These are phyloP conservation scores for Tiliacea citrago DNA, from an alignment of 2,888 invertebrate species.

Conservation along the genomic window DNA sequence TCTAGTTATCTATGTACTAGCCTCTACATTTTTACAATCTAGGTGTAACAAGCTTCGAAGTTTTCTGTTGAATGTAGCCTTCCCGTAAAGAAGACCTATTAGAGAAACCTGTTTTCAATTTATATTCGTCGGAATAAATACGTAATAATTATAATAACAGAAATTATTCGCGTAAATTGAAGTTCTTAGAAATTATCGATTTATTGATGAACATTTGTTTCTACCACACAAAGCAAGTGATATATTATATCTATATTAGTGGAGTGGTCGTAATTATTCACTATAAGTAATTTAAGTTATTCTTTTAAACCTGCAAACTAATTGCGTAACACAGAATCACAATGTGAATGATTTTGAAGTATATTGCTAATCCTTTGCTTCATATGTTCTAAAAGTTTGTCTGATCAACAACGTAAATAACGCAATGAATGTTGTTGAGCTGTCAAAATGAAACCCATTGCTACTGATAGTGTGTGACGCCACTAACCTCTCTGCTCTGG, in stretches of 20 bases:
- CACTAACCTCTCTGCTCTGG: too few relatives aligned
- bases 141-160: not conserved
- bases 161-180: not conserved
- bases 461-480: too few relatives aligned
- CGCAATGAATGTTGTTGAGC: too few relatives aligned
- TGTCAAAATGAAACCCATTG: too few relatives aligned
- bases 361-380: too few relatives aligned
- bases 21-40: too few relatives aligned
- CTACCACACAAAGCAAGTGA: not conserved
- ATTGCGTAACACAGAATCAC: too few relatives aligned
- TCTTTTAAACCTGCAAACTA: too few relatives aligned
- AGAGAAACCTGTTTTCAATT: constrained; percentile 2
- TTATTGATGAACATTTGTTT: not conserved
- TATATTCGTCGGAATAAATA: constrained; percentile 17
- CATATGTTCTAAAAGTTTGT: too few relatives aligned
- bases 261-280: not conserved
- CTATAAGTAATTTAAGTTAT: too few relatives aligned
- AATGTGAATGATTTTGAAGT: too few relatives aligned
- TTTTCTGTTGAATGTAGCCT: constrained; percentile 4
- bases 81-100: not conserved
- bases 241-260: not conserved
- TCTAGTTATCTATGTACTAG: constrained; percentile 27
- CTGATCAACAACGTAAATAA: too few relatives aligned
- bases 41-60: not conserved
- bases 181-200: not conserved